phyloP scores from a whole-genome alignment of 2,113 vertebrate species.

The Cinclus cinclus region DNA sequence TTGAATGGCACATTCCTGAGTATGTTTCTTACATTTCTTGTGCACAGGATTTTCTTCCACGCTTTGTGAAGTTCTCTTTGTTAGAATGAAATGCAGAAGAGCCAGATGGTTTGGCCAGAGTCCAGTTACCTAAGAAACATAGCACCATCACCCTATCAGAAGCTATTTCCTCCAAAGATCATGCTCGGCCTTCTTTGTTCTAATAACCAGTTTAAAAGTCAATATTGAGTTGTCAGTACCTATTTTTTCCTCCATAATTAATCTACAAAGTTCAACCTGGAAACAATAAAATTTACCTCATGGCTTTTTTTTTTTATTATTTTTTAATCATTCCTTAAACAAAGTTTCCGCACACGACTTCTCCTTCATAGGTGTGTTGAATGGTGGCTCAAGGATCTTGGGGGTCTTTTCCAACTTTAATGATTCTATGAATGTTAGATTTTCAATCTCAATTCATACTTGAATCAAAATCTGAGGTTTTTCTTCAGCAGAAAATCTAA shows the following conservation, averaged over 20 bases:
- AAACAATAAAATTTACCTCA: conserved; percentile 24
- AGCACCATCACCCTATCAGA: conserved; percentile 28
- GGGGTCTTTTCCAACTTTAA: neutral
- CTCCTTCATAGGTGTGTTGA: neutral
- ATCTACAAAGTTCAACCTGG: conserved; percentile 12
- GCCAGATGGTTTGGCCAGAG: conserved; percentile 56
- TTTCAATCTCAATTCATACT: neutral
- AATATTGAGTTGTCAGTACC: conserved; percentile 32
- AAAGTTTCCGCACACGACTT: neutral
- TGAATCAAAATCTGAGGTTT: neutral
- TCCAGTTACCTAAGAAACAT: conserved; percentile 53
- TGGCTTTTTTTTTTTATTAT: neutral
- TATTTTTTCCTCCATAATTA: conserved; percentile 6
- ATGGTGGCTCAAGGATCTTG: neutral
- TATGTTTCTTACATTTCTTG: neutral
- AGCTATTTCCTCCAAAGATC: conserved; percentile 57
- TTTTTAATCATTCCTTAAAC: neutral
- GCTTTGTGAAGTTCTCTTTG: conserved; percentile 48
- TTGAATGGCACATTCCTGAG: neutral
- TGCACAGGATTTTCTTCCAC: conserved; percentile 19
- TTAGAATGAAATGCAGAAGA: conserved; percentile 62
- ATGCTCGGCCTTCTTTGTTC: neutral
- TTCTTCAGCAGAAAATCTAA: neutral
- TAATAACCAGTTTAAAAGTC: conserved; percentile 48
- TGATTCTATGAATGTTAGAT: neutral